Percentiles rank a stretch among this genome's conserved stretches.
These are phyloP conservation scores for Cataglyphis albicans DNA, from an alignment of 2,888 invertebrate species.

Conservation along the genomic window DNA sequence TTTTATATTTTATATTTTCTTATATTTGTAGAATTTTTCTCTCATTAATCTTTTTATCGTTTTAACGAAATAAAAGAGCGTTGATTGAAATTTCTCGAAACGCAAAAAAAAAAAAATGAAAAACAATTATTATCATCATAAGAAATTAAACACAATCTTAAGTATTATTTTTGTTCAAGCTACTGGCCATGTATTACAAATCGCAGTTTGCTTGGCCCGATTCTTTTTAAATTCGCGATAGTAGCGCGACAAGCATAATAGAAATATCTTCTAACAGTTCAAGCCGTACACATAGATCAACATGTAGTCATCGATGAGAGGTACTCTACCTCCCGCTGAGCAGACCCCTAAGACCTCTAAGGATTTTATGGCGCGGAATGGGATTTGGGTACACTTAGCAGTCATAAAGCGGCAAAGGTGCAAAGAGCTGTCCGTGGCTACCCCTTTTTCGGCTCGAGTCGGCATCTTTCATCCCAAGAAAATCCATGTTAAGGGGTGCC, in stretches of 20 bases:
- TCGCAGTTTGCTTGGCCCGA: not conserved
- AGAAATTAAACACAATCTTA: not conserved
- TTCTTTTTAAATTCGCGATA: conserved; percentile 2
- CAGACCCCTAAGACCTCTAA: conserved; percentile 65
- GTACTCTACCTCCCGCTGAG: conserved; percentile 66
- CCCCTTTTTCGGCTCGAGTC: conserved; percentile 66
- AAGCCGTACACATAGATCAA: not conserved
- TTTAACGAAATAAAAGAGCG: not conserved
- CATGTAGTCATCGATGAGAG: conserved; percentile 10
- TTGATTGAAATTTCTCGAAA: not conserved
- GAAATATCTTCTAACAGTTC: conserved; percentile 5
- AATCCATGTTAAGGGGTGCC: conserved; percentile 65
- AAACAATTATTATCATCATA: not conserved
- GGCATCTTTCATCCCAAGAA: conserved; percentile 79
- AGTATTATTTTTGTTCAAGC: not conserved
- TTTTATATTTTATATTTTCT: not conserved
- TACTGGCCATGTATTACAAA: not conserved
- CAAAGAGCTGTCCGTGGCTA: conserved; percentile 80
- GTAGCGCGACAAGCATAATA: conserved; percentile 39
- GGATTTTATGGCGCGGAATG: conserved; percentile 81
- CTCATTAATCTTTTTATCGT: not conserved
- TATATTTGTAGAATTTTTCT: not conserved
- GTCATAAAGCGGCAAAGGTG: conserved; percentile 83
- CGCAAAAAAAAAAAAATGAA: not conserved
- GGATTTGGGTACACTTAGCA: conserved; percentile 84